A percentile compares a stretch with the other conserved stretches of the same genome.
phyloP scores from a whole-genome alignment of 2,888 invertebrate species.

The Drosophila parthenogenetica region DNA sequence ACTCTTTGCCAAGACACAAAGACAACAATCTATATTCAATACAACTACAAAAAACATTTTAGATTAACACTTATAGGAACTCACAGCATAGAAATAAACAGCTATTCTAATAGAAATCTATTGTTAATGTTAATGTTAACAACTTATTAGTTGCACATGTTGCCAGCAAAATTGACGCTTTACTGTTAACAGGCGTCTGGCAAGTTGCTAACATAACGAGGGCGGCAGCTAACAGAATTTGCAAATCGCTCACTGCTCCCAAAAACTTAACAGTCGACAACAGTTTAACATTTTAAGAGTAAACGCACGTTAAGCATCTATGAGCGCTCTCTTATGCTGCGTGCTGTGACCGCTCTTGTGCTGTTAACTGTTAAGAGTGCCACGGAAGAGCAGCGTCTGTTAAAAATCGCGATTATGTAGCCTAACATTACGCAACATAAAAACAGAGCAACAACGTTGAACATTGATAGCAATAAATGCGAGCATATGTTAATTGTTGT shows the following conservation, averaged over 20 bases:
- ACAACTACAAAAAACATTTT: background rate
- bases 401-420: constrained; percentile 75
- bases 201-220: constrained; percentile 8
- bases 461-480: constrained; percentile 39
- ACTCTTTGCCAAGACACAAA: constrained; percentile 1
- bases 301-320: background rate
- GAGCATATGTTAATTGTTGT: constrained; percentile 25
- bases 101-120: background rate
- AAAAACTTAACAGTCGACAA: constrained; percentile 1
- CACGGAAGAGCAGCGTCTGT: constrained; percentile 48
- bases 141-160: constrained; percentile 10
- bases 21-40: background rate
- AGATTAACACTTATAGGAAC: background rate
- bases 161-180: constrained; percentile 18
- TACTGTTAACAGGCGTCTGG: constrained; percentile 20
- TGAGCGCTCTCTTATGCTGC: constrained; percentile 4
- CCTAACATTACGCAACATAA: constrained; percentile 80
- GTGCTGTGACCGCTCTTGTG: constrained; percentile 39
- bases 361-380: constrained; percentile 55
- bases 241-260: constrained; percentile 26
- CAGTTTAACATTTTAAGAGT: constrained; percentile 39
- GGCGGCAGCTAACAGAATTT: constrained; percentile 13
- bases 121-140: background rate
- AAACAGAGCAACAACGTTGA: constrained; percentile 55
- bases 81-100: background rate